Conservation (phyloP, 1,140 invertebrate genomes). For the Drosophila lacertosa region DNA sequence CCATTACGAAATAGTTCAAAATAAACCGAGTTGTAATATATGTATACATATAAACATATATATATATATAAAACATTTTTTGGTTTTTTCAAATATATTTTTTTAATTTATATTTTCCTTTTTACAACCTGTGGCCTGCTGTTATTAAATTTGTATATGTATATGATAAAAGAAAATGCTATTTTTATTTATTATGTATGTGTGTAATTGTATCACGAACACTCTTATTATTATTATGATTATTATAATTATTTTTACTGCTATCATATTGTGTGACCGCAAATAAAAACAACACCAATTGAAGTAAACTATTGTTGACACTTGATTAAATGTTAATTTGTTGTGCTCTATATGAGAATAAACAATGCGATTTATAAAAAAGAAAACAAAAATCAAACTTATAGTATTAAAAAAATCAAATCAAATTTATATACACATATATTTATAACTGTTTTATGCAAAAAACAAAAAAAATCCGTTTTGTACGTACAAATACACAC, state of each 20-base stretch:
- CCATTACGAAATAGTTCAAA: slow-evolving; percentile 39
- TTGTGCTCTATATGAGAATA: slow-evolving; percentile 8
- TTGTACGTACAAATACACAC: slow-evolving; percentile 22
- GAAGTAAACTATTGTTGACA: slow-evolving; percentile 59
- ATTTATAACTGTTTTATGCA: slow-evolving; percentile 29
- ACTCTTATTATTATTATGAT: slow-evolving; percentile 47
- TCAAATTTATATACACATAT: slow-evolving; percentile 26
- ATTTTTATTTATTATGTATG: slow-evolving; percentile 67
- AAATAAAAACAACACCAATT: slow-evolving; percentile 28
- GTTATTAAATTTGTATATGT: slow-evolving; percentile 54
- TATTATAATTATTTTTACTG: slow-evolving; percentile 33
- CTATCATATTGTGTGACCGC: slow-evolving; percentile 51
- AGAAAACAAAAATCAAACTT: not conserved
- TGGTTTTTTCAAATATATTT: slow-evolving; percentile 23
- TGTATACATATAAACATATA: slow-evolving; percentile 25
- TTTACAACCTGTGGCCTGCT: slow-evolving; percentile 48
- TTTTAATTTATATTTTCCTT: slow-evolving; percentile 26
- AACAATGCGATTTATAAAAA: not conserved
- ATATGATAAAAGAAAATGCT: slow-evolving; percentile 42
- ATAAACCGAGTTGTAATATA: slow-evolving; percentile 19
- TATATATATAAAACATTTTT: slow-evolving; percentile 26
- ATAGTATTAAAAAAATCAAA: slow-evolving; percentile 6
- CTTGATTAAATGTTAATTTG: slow-evolving; percentile 43
- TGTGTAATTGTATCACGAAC: slow-evolving; percentile 26
- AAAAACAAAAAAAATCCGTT: not conserved